Conservation (phyloP, 2,113 vertebrate genomes). For the Toxotes jaculatrix region DNA sequence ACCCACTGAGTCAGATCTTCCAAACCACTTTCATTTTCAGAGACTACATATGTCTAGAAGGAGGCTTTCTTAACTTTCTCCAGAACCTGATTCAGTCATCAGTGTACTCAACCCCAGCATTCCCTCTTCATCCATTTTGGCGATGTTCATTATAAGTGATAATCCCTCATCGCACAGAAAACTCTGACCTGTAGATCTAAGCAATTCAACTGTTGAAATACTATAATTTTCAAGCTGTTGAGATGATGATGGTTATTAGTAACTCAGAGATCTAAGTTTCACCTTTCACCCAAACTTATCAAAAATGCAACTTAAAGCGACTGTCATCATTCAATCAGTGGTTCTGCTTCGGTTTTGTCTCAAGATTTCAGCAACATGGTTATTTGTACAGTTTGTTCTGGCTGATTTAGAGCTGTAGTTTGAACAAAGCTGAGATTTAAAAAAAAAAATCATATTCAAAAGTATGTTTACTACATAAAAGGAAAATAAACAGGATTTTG, state of each 20-base stretch:
- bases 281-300: background rate
- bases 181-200: too few species aligned
- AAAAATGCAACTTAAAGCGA: background rate
- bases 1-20: background rate
- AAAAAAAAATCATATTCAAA: background rate
- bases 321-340: background rate
- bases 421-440: background rate
- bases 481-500: conserved; percentile 8
- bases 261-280: too few species aligned
- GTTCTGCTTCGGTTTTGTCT: background rate
- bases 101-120: too few species aligned
- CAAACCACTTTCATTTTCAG: too few species aligned
- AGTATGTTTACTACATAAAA: conserved; percentile 14
- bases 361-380: background rate
- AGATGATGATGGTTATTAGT: too few species aligned
- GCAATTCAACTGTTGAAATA: too few species aligned
- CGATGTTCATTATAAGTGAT: too few species aligned
- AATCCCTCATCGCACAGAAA: too few species aligned
- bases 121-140: background rate
- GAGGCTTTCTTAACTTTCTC: too few species aligned
- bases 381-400: background rate
- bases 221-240: too few species aligned
- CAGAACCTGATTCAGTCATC: too few species aligned
- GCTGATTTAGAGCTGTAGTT: background rate
- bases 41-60: too few species aligned